Base-by-base conservation (phyloP, 2,797 vertebrate species). In the Sebastes vulpes region DNA sequence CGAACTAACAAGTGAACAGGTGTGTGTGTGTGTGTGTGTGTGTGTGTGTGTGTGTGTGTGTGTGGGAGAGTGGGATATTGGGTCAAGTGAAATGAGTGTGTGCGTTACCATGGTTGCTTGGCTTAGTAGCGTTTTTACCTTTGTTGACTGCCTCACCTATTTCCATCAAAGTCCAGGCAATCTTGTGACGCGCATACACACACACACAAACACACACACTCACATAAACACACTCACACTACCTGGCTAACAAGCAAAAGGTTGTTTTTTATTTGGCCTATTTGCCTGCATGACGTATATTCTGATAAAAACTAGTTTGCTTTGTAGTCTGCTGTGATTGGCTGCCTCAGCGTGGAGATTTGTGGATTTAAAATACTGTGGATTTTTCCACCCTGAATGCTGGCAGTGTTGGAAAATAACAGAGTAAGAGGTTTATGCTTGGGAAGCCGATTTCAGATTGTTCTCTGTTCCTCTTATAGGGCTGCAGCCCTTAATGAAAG, bases 371-470 rank as follows among this genome's bases (percentile, higher is more conserved):
- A 83, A 85, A 72, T 42, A 21, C 71, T 81, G 73, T 79, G 87
- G 87, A 89, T 85, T 94, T 92, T 94, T 90, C 86, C 70, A 1
- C 86, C 72, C 74, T 92, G 83, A 92, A 91, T 88, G 86, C 86
- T 56, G 58, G 78, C 85, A 78, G 89, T 93, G 93, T 92, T 91
- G 84, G 86, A 93, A 91, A 92, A 88, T 87, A 90, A 92, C 72
- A 90, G 60, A 85, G 76, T 94, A 95, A 94, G 93, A 94, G 94
- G 93, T 93, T 95, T 95, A 95, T 70, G 81, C 69, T 79, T 26
- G 46, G 77, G 83, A 90, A 94, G 89, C 94, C 72, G 92, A 94
- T 94, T 94, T 94, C 85, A 91, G 88, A 90, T 93, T 94, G 91
- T 93, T 93, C 92, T 89, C 87, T 90, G 89, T 89, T 91, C 74